A percentile compares a stretch with the other conserved stretches of the same genome.
Evolutionary conservation across 1,140 invertebrate genomes (phyloP).

Genomic region (Zaprionus nigranus): DNA sequence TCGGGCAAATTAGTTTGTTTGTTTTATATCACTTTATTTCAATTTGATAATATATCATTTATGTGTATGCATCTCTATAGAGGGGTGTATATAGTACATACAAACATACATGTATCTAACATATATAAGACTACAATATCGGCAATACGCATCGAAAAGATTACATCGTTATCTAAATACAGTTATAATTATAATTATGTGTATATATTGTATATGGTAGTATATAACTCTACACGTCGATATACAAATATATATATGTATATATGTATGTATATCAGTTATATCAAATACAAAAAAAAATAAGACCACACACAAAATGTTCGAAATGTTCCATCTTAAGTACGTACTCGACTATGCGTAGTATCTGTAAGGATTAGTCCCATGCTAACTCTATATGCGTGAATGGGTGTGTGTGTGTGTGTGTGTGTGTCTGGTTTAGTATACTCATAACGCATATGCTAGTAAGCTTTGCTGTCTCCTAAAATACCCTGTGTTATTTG

Average conservation of each 20-base stretch:
- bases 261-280: no score
- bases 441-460: not conserved
- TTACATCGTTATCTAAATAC: slow-evolving; percentile 43
- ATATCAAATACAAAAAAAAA: slow-evolving; percentile 14
- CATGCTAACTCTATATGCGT: not conserved
- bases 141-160: slow-evolving; percentile 41
- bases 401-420: not conserved
- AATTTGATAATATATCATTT: slow-evolving; percentile 44
- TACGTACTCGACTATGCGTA: slow-evolving; percentile 28
- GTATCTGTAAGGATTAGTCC: slow-evolving; percentile 4
- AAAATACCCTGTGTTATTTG: not conserved
- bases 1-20: not conserved
- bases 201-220: slow-evolving; percentile 8
- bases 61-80: slow-evolving; percentile 24
- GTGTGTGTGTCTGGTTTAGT: not conserved
- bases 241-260: slow-evolving; percentile 4
- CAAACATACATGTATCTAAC: slow-evolving; percentile 6
- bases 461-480: slow-evolving; percentile 6
- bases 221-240: slow-evolving; percentile 11
- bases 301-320: slow-evolving; percentile 20
- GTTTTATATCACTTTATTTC: slow-evolving; percentile 50
- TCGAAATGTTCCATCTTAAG: slow-evolving; percentile 29
- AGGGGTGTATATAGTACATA: slow-evolving; percentile 10
- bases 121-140: slow-evolving; percentile 49
- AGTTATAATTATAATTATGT: slow-evolving; percentile 12